Conservation (phyloP, 2,797 vertebrate genomes). For the Microtus obscurus region DNA sequence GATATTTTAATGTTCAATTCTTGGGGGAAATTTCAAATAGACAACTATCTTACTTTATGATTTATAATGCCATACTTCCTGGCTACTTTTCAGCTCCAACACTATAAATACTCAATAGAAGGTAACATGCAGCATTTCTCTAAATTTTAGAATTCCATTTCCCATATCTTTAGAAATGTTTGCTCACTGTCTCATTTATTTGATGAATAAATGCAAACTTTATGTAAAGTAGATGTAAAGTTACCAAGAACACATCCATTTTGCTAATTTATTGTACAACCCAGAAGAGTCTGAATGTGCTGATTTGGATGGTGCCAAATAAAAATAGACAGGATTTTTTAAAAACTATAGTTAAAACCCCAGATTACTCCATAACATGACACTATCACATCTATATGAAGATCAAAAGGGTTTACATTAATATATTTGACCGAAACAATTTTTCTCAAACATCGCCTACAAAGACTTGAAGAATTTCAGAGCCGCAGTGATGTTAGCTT, state of each 20-base stretch:
- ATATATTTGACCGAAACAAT: conserved; percentile 43
- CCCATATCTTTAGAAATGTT: conserved; percentile 23
- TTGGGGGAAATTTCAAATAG: conserved; percentile 38
- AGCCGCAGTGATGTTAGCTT: conserved; percentile 14
- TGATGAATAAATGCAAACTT: conserved; percentile 50
- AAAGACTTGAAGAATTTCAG: conserved; percentile 12
- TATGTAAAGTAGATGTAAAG: not conserved
- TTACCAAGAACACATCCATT: conserved; percentile 49
- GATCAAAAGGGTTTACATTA: not conserved
- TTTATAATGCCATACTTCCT: conserved; percentile 46
- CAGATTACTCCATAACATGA: not conserved
- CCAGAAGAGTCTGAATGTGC: conserved; percentile 6
- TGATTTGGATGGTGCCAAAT: not conserved
- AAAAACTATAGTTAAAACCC: conserved; percentile 20
- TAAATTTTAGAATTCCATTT: conserved; percentile 51
- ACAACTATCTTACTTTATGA: not conserved
- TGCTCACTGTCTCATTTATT: not conserved
- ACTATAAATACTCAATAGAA: not conserved
- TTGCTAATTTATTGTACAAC: conserved; percentile 32
- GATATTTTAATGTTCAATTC: not conserved
- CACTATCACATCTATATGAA: not conserved
- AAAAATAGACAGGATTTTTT: conserved; percentile 47
- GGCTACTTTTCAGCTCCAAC: conserved; percentile 12
- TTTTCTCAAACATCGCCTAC: conserved; percentile 13
- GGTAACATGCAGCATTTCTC: conserved; percentile 11